Conservation (phyloP, 2,797 vertebrate species). For the Chrosomus eos region DNA sequence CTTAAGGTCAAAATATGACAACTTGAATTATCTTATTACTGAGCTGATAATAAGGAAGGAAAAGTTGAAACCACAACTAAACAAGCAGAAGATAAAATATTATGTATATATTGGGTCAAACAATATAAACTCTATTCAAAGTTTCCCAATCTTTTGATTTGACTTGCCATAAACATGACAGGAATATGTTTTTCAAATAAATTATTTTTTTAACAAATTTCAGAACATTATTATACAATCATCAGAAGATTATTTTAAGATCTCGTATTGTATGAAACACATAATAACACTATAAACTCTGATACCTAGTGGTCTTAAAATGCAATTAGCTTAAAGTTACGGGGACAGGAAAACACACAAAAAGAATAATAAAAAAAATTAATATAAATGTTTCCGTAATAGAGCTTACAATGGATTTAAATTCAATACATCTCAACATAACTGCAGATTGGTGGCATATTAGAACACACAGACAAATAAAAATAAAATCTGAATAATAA, state of each 20-base stretch:
- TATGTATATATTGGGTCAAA: conserved; percentile 26
- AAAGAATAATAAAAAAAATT: conserved; percentile 56
- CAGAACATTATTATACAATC: conserved; percentile 25
- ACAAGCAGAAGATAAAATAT: conserved; percentile 5
- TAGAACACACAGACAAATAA: conserved; percentile 75
- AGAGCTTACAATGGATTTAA: conserved; percentile 78
- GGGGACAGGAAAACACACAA: conserved; percentile 42
- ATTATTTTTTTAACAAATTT: conserved; percentile 43
- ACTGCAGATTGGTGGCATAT: conserved; percentile 74
- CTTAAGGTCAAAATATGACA: conserved; percentile 5
- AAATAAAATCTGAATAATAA: conserved; percentile 81
- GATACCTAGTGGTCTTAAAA: conserved; percentile 70
- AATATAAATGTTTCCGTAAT: conserved; percentile 77
- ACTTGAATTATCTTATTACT: background rate
- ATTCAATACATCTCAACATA: conserved; percentile 51
- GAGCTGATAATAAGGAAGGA: background rate
- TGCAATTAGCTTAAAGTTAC: conserved; percentile 50
- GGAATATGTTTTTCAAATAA: conserved; percentile 43
- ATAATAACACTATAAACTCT: conserved; percentile 54
- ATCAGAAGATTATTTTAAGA: conserved; percentile 26
- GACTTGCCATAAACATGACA: conserved; percentile 27
- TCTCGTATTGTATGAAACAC: conserved; percentile 46
- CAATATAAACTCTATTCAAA: conserved; percentile 18
- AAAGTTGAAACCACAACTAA: conserved; percentile 14
- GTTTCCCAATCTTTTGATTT: conserved; percentile 20